These are phyloP conservation scores for Bombus ignitus DNA, from an alignment of 1,140 invertebrate species.

Conservation along the genomic window DNA sequence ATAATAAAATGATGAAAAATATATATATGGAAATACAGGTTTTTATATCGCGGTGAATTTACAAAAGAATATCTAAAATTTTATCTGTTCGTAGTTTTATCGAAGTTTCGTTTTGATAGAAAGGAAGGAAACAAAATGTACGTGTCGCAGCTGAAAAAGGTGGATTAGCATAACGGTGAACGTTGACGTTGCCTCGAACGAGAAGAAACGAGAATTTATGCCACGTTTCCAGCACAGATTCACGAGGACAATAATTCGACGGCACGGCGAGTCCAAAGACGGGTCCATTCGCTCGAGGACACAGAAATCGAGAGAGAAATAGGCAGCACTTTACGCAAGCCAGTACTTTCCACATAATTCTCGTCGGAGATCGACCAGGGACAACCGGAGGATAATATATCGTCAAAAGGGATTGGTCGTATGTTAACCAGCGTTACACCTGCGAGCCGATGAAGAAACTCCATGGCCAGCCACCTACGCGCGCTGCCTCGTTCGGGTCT, in stretches of 20 bases:
- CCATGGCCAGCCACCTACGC: slow-evolving; percentile 73
- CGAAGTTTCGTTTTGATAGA: neutral
- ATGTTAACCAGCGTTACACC: slow-evolving; percentile 70
- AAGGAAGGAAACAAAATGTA: neutral
- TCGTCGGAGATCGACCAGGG: slow-evolving; percentile 42
- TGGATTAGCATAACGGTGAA: slow-evolving; percentile 31
- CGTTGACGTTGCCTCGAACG: neutral
- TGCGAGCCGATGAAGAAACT: slow-evolving; percentile 70
- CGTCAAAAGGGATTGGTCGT: slow-evolving; percentile 62
- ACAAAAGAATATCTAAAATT: neutral
- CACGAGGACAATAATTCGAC: slow-evolving; percentile 54
- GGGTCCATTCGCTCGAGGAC: slow-evolving; percentile 24
- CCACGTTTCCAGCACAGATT: slow-evolving; percentile 12
- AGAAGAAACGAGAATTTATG: slow-evolving; percentile 26
- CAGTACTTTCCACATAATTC: slow-evolving; percentile 55
- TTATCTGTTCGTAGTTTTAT: neutral
- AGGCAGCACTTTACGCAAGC: slow-evolving; percentile 58
- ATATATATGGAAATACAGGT: neutral
- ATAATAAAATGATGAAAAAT: neutral
- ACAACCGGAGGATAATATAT: slow-evolving; percentile 70
- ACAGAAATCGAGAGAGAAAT: slow-evolving; percentile 15
- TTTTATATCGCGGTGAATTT: neutral
- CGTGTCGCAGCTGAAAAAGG: neutral
- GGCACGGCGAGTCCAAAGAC: neutral
- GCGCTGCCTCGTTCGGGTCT: slow-evolving; percentile 64